Evolutionary conservation across 2,113 vertebrate genomes (phyloP), one percentile per base, ranked within the genome.

Genomic region (Vulpes ferrilata): DNA sequence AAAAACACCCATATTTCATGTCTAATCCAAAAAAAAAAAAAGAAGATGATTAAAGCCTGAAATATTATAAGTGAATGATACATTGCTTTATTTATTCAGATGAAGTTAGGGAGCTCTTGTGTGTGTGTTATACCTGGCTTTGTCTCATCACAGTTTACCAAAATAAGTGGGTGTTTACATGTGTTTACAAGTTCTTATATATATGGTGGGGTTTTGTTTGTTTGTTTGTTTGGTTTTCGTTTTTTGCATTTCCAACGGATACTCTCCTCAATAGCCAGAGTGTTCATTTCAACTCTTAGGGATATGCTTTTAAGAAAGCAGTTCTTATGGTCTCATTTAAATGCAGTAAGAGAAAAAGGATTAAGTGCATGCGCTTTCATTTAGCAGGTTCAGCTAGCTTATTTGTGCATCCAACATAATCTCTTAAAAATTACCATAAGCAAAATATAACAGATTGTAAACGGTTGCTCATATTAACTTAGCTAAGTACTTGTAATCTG

Each of bases 381-480:
- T 97, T 93, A 93, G 65, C 51, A 97, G 92, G 96, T 96, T 97
- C 88, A 93, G 88, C 90, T 87, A 93, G 71, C 64, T 96, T 96
- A 97, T 97, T 97, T 97, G 96, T 92, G 65, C 93, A 97, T 96
- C 71, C 60, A 98, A 87, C 57, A 79, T 93, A 93, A 97, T 95
- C 90, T 96, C 67, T 93, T 97, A 97, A 98, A 98, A 98, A 98
- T 98, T 97, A 97, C 95, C 97, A 94, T 97, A 97, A 97, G 92
- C 65, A 82, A 97, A 98, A 97, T 93, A 96, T 86, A 98, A 97
- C 98, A 98, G 97, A 97, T 98, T 98, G 97, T 95, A 98, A 98
- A 98, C 0, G 88, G 96, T 96, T 96, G 92, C 93, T 96, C 97
- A 94, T 96, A 98, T 98, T 98, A 98, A 97, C 93, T 97, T 93